phyloP scores from a whole-genome alignment of 2,113 vertebrate genomes.

The Alexandromys fortis region DNA sequence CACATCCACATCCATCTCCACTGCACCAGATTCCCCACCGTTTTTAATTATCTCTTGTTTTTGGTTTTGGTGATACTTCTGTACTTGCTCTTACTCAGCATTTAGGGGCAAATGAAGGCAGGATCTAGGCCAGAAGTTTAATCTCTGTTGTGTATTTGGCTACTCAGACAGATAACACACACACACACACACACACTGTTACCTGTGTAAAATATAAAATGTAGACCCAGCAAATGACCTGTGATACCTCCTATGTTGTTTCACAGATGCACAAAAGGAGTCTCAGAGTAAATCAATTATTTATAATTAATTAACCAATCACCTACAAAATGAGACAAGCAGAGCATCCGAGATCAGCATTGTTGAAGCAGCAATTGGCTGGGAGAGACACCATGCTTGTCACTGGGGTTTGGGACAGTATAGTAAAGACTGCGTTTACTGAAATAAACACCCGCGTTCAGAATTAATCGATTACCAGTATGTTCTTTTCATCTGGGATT shows the following conservation, averaged over 20 bases:
- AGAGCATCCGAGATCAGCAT: not conserved
- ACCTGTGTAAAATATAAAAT: conserved; percentile 36
- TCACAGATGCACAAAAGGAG: not conserved
- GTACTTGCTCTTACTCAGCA: not conserved
- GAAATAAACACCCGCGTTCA: conserved; percentile 23
- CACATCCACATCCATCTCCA: rapidly evolving
- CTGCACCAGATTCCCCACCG: too few relatives aligned
- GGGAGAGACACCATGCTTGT: conserved; percentile 6
- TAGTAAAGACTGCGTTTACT: conserved; percentile 30
- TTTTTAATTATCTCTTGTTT: not conserved
- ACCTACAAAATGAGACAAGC: not conserved
- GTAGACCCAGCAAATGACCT: not conserved
- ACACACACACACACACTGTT: not conserved
- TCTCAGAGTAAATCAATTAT: not conserved
- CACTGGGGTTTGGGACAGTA: conserved; percentile 10
- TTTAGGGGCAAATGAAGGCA: not conserved
- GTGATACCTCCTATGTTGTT: not conserved
- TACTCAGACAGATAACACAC: not conserved
- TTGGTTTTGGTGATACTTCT: not conserved
- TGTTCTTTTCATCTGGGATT: not conserved
- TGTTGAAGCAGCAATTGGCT: not conserved
- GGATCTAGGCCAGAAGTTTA: not conserved
- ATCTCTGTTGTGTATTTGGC: not conserved
- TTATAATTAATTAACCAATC: conserved; percentile 16
- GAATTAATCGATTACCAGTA: conserved; percentile 22